These are phyloP conservation scores for Rhabdomys dilectus DNA, from an alignment of 2,113 vertebrate species.

Conservation along the genomic window DNA sequence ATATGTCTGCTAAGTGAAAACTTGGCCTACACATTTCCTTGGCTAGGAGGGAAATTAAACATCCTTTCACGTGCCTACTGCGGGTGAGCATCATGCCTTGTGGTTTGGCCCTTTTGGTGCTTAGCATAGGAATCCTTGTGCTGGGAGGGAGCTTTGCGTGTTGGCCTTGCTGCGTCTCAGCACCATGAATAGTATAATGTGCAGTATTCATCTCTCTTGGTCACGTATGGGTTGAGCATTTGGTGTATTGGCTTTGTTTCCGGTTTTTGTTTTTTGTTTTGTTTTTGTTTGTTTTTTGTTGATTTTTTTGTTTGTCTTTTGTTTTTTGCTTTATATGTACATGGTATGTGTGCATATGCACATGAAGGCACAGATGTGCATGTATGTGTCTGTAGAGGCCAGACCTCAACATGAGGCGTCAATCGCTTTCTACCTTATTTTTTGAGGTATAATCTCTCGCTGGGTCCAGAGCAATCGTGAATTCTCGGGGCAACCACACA, in stretches of 20 bases:
- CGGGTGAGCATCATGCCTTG: rapidly evolving
- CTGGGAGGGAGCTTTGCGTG: background rate
- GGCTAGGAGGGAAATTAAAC: background rate
- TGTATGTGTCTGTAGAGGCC: background rate
- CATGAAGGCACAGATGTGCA: background rate
- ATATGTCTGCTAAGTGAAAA: background rate
- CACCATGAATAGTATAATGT: background rate
- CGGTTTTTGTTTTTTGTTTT: background rate
- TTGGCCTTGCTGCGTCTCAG: no score
- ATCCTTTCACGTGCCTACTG: background rate
- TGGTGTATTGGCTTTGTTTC: background rate
- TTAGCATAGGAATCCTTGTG: background rate
- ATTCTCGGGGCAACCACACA: background rate
- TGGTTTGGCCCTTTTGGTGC: no score
- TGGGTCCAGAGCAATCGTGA: background rate
- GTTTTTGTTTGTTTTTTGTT: no score
- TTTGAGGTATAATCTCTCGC: background rate
- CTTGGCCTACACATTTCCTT: background rate
- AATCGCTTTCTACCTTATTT: background rate
- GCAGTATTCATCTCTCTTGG: background rate
- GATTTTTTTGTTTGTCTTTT: no score
- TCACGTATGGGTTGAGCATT: background rate
- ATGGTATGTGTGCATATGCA: background rate
- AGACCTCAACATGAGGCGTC: background rate
- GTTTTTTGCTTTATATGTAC: background rate